Evolutionary conservation across 2,113 vertebrate genomes (phyloP).

Genomic region (Thunnus maccoyii): DNA sequence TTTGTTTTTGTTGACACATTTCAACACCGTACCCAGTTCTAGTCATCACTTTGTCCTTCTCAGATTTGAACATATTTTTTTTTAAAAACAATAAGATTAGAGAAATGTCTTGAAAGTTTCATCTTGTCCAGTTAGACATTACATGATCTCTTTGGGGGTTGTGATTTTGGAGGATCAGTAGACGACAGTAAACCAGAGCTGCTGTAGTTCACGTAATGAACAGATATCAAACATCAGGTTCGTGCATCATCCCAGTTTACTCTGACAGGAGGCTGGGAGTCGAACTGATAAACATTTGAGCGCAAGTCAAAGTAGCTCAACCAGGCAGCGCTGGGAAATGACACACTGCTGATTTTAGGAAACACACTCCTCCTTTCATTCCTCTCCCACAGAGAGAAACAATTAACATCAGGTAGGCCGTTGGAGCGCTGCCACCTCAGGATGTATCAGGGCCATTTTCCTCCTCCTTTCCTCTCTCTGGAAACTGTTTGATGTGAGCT

Average conservation of each 20-base stretch:
- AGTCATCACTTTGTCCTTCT: too few relatives aligned
- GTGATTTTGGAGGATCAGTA: neutral
- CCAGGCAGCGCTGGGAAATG: neutral
- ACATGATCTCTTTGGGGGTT: too few relatives aligned
- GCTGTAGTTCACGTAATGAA: neutral
- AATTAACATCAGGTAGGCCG: slow-evolving; percentile 56
- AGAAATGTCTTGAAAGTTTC: too few relatives aligned
- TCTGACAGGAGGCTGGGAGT: too few relatives aligned
- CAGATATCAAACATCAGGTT: neutral
- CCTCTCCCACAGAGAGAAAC: slow-evolving; percentile 59
- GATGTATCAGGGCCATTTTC: slow-evolving; percentile 38
- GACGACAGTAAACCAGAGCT: neutral
- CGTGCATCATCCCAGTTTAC: neutral
- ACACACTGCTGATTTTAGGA: neutral
- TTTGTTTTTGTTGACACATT: too few relatives aligned
- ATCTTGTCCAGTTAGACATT: too few relatives aligned
- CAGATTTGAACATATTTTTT: too few relatives aligned
- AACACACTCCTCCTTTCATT: slow-evolving; percentile 26
- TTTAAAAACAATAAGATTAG: too few relatives aligned
- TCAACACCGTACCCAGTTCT: too few relatives aligned
- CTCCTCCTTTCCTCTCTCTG: slow-evolving; percentile 4
- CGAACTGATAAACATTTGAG: neutral
- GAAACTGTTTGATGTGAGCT: slow-evolving; percentile 55
- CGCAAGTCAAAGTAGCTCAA: too few relatives aligned
- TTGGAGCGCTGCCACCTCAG: slow-evolving; percentile 60